phyloP scores from a whole-genome alignment of 2,113 vertebrate genomes.

The Forbesichthys papilliferus region DNA sequence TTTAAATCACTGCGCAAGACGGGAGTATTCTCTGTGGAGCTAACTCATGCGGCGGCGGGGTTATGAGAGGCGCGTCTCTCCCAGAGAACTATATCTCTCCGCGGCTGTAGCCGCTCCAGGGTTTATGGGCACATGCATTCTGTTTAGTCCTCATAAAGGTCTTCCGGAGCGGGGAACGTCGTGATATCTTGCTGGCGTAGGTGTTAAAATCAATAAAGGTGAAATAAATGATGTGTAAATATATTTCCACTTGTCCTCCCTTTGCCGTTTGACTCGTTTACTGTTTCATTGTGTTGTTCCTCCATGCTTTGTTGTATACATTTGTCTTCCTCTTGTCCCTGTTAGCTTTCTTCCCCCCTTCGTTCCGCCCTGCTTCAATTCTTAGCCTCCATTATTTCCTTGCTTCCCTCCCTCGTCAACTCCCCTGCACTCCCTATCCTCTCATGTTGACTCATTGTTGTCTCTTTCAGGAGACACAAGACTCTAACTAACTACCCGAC shows the following conservation, averaged over 20 bases:
- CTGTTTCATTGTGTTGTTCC: not conserved
- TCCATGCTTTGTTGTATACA: not conserved
- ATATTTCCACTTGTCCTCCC: not conserved
- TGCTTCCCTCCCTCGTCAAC: not conserved
- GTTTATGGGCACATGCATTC: conserved; percentile 34
- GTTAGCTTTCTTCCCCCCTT: not conserved
- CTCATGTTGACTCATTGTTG: not conserved
- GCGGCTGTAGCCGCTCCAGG: conserved; percentile 10
- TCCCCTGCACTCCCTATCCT: not conserved
- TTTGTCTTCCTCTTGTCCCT: not conserved
- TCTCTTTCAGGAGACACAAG: too few relatives aligned
- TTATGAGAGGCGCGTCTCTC: conserved; percentile 22
- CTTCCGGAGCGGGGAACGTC: conserved; percentile 8
- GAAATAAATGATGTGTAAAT: too few relatives aligned
- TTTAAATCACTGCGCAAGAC: conserved; percentile 37
- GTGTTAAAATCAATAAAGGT: not conserved
- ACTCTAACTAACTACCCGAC: too few relatives aligned
- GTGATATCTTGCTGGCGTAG: conserved; percentile 24
- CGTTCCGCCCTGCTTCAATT: not conserved
- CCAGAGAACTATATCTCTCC: conserved; percentile 10
- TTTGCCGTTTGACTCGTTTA: not conserved
- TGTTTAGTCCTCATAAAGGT: conserved; percentile 21
- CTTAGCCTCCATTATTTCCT: not conserved
- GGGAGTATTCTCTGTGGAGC: conserved; percentile 19
- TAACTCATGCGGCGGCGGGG: conserved; percentile 21